A percentile compares a stretch with the other conserved stretches of the same genome.
Evolutionary conservation across 2,797 vertebrate species (phyloP).

Genomic region (Melanotaenia parkinsoni): DNA sequence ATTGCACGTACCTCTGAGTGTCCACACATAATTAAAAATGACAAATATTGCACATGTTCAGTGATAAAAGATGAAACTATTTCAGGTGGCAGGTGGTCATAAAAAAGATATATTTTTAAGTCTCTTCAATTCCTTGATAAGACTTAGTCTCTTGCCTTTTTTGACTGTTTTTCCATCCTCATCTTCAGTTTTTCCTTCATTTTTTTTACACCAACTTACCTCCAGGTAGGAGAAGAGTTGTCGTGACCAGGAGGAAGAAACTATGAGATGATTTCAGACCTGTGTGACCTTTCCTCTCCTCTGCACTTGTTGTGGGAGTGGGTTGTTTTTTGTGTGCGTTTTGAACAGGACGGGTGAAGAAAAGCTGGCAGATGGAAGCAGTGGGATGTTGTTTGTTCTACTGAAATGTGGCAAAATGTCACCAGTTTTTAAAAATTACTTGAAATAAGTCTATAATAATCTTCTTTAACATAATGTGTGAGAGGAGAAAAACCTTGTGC

Average conservation of each 20-base stretch:
- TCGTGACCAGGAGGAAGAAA: slow-evolving; percentile 26
- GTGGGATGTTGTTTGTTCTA: slow-evolving; percentile 34
- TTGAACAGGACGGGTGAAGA: slow-evolving; percentile 33
- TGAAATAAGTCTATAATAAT: not conserved
- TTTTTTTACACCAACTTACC: slow-evolving; percentile 6
- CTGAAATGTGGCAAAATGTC: slow-evolving; percentile 26
- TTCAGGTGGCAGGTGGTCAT: not conserved
- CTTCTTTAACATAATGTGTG: not conserved
- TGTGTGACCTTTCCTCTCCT: slow-evolving; percentile 44
- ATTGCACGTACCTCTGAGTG: no score
- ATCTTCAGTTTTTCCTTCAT: not conserved
- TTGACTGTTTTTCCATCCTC: not conserved
- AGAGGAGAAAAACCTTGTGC: not conserved
- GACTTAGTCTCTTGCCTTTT: not conserved
- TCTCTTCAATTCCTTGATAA: not conserved
- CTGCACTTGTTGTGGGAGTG: slow-evolving; percentile 47
- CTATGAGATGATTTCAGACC: slow-evolving; percentile 28
- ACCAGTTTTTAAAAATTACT: not conserved
- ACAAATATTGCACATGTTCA: not conserved
- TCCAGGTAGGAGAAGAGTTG: slow-evolving; percentile 31
- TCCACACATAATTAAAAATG: not conserved
- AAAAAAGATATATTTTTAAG: not conserved
- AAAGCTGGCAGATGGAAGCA: slow-evolving; percentile 47
- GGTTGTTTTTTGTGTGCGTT: slow-evolving; percentile 23
- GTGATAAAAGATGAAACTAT: not conserved